Percentiles rank a stretch among this genome's conserved stretches.
Evolutionary conservation across 92 coral and sea anemone genomes (phyloP).

Genomic region (Parazoanthus atlanticus): DNA sequence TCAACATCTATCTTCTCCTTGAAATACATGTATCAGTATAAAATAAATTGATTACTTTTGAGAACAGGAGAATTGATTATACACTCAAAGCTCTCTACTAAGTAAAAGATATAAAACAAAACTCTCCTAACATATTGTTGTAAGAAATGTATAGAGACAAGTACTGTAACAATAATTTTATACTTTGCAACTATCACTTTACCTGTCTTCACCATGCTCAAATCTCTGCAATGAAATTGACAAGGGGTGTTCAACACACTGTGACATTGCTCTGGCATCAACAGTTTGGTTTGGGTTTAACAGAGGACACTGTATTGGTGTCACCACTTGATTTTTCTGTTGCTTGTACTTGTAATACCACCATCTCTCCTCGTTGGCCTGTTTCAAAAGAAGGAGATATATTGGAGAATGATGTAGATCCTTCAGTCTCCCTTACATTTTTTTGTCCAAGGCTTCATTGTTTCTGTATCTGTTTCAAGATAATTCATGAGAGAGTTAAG

Average conservation of each 20-base stretch:
- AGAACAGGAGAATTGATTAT: neutral
- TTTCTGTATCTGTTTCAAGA: too few relatives aligned
- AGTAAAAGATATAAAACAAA: too few relatives aligned
- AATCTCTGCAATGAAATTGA: conserved; percentile 47
- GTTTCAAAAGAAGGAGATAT: neutral
- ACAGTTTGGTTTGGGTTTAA: conserved; percentile 54
- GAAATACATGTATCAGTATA: neutral
- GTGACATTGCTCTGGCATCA: conserved; percentile 41
- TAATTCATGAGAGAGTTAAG: too few relatives aligned
- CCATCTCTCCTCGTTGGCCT: conserved; percentile 28
- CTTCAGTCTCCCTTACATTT: too few relatives aligned
- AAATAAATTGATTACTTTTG: neutral
- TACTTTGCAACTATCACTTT: neutral
- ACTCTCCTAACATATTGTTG: too few relatives aligned
- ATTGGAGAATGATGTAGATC: too few relatives aligned
- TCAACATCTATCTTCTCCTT: too few relatives aligned
- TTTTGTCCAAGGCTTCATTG: too few relatives aligned
- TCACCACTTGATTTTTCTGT: conserved; percentile 9
- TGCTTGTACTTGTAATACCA: conserved; percentile 39
- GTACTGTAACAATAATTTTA: neutral
- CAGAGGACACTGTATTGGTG: conserved; percentile 54
- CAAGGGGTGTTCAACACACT: conserved; percentile 54
- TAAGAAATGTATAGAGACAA: neutral
- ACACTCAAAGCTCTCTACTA: too few relatives aligned
- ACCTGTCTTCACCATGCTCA: conserved; percentile 46